phyloP scores from a whole-genome alignment of 1,140 invertebrate genomes.

The Drosophila albomicans region DNA sequence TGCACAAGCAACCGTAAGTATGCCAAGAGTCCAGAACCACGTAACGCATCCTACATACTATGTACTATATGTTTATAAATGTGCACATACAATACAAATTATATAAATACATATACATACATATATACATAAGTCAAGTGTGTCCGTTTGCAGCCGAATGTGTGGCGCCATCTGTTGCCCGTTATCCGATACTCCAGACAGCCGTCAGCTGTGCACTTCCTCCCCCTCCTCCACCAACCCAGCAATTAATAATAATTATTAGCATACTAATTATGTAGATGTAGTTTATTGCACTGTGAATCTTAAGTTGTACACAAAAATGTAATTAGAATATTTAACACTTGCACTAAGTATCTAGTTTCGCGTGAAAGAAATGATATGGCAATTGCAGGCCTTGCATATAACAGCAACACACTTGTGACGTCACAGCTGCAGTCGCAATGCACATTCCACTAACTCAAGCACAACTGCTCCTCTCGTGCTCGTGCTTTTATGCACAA shows the following conservation, averaged over 20 bases:
- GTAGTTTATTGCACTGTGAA: slow-evolving; percentile 1
- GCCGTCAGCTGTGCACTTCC: slow-evolving; percentile 5
- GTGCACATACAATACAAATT: background rate
- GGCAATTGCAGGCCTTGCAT: slow-evolving; percentile 6
- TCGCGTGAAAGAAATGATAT: background rate
- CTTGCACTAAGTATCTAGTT: background rate
- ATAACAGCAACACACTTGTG: background rate
- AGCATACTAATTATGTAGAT: slow-evolving; percentile 5
- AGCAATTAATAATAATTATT: background rate
- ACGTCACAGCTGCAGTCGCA: background rate
- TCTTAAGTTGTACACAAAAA: background rate
- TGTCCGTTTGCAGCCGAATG: slow-evolving; percentile 3
- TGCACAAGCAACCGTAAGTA: slow-evolving; percentile 91
- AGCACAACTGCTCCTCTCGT: background rate
- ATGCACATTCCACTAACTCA: background rate
- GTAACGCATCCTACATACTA: slow-evolving; percentile 5
- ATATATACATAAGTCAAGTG: background rate
- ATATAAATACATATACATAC: background rate
- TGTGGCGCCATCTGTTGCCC: background rate
- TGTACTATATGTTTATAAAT: background rate
- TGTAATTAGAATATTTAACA: slow-evolving; percentile 9
- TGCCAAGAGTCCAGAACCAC: slow-evolving; percentile 34
- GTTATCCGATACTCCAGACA: slow-evolving; percentile 13
- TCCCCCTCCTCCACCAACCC: too few relatives aligned
- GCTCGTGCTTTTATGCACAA: background rate